These are phyloP conservation scores for Ophthalmolycus amberensis DNA, from an alignment of 2,113 vertebrate genomes.

Conservation along the genomic window DNA sequence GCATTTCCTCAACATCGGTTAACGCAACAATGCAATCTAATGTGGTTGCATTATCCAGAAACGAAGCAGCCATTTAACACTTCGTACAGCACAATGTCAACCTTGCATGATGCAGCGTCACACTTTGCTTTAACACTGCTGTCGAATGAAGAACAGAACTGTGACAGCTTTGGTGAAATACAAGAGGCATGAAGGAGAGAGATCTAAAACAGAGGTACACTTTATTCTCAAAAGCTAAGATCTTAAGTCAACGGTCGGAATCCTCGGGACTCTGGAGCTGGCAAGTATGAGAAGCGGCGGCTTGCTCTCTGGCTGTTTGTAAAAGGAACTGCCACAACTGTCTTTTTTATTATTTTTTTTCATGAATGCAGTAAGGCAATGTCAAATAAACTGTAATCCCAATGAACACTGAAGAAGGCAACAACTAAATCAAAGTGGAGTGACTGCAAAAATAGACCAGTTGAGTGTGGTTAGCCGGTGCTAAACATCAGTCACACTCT, in stretches of 20 bases:
- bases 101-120: not conserved
- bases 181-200: not conserved
- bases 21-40: not conserved
- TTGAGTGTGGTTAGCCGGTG: constrained; percentile 39
- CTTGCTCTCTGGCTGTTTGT: constrained; percentile 35
- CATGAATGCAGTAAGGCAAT: constrained; percentile 26
- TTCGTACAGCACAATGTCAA: not conserved
- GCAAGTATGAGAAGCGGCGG: constrained; percentile 17
- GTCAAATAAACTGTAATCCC: constrained; percentile 39
- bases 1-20: no score
- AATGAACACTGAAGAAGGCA: constrained; percentile 37
- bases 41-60: not conserved
- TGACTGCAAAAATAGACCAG: constrained; percentile 38
- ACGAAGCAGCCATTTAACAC: not conserved
- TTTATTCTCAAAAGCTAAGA: constrained; percentile 49
- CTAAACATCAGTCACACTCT: constrained; percentile 42
- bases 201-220: constrained; percentile 34
- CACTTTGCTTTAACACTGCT: not conserved
- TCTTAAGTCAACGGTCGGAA: constrained; percentile 48
- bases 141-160: not conserved
- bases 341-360: constrained; percentile 11
- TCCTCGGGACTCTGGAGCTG: constrained; percentile 14
- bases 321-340: constrained; percentile 39
- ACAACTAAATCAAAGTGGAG: constrained; percentile 45
- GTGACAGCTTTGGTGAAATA: constrained; percentile 4